phyloP scores from a whole-genome alignment of 2,888 invertebrate genomes.

The Leucozona laternaria region DNA sequence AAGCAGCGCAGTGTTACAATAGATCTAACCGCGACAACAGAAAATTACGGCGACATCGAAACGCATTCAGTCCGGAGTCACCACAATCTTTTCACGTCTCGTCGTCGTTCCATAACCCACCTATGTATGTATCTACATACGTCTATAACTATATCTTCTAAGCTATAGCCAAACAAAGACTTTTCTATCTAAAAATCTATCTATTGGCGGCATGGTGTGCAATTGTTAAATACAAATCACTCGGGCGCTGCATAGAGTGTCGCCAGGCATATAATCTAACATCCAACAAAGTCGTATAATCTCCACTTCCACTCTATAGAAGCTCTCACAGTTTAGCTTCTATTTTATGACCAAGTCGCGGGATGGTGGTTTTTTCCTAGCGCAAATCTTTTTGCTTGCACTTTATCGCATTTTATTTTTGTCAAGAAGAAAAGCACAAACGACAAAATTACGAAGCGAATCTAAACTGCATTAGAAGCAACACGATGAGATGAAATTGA shows the following conservation, averaged over 20 bases:
- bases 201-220: constrained; percentile 42
- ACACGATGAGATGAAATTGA: constrained; percentile 53
- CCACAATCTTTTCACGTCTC: constrained; percentile 41
- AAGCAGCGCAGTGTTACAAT: constrained; percentile 18
- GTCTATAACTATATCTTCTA: constrained; percentile 11
- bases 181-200: constrained; percentile 45
- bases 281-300: constrained; percentile 50
- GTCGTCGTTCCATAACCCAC: constrained; percentile 24
- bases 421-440: constrained; percentile 39
- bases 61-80: constrained; percentile 42
- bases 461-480: constrained; percentile 58
- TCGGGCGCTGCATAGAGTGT: constrained; percentile 63
- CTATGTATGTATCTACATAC: constrained; percentile 9
- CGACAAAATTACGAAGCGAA: constrained; percentile 43
- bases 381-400: constrained; percentile 1
- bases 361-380: neutral
- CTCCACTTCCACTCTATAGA: constrained; percentile 29
- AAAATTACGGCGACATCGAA: neutral
- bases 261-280: constrained; percentile 67
- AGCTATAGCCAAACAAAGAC: constrained; percentile 33
- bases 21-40: constrained; percentile 5
- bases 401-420: constrained; percentile 34
- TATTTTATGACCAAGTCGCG: constrained; percentile 70
- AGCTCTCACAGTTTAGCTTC: constrained; percentile 60
- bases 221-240: constrained; percentile 71